phyloP scores from a whole-genome alignment of 2,113 vertebrate species.

The Bufo gargarizans region DNA sequence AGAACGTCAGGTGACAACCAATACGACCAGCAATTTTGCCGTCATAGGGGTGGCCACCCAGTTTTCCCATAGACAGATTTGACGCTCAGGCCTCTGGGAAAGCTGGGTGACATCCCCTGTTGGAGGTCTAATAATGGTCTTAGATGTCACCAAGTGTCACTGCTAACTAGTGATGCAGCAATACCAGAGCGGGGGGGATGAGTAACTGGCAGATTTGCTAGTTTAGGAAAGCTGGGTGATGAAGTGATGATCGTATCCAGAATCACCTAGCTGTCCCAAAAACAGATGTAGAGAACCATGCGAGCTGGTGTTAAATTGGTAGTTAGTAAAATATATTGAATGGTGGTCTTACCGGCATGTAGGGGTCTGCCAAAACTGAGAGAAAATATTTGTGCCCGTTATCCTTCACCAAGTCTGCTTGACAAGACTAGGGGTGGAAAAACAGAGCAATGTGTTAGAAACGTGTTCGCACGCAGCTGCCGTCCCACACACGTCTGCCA shows the following conservation, averaged over 20 bases:
- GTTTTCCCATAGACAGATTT: background rate
- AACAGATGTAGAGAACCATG: background rate
- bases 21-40: too few relatives aligned
- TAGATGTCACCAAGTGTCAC: too few relatives aligned
- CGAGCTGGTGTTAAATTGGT: background rate
- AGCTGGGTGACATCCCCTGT: too few relatives aligned
- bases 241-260: background rate
- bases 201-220: background rate
- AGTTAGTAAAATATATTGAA: background rate
- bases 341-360: slow-evolving; percentile 91
- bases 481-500: background rate
- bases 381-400: slow-evolving; percentile 99
- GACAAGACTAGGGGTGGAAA: slow-evolving; percentile 83
- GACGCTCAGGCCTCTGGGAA: too few relatives aligned
- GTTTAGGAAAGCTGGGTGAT: background rate
- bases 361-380: slow-evolving; percentile 93
- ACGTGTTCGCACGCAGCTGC: background rate
- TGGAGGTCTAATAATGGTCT: too few relatives aligned
- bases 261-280: background rate
- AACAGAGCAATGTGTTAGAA: background rate
- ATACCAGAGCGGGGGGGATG: background rate
- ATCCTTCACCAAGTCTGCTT: slow-evolving; percentile 98
- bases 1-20: too few relatives aligned
- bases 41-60: background rate
- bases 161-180: background rate